These are phyloP conservation scores for Danio albolineatus DNA, from an alignment of 2,797 vertebrate genomes.

Conservation along the genomic window DNA sequence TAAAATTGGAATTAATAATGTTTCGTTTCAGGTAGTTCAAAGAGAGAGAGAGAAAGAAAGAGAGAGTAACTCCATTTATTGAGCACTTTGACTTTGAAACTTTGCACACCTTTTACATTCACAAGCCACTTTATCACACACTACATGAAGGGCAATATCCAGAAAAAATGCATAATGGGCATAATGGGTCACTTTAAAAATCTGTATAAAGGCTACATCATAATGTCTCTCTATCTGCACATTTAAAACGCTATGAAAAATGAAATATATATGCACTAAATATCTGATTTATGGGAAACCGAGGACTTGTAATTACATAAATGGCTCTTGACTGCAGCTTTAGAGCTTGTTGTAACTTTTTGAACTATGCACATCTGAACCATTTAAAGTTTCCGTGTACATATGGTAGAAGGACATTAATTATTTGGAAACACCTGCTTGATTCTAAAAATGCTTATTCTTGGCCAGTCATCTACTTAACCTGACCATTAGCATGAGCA, in stretches of 20 bases:
- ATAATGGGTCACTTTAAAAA: not conserved
- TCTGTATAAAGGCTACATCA: not conserved
- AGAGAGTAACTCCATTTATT: too few relatives aligned
- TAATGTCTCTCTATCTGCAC: not conserved
- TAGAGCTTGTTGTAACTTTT: slow-evolving; percentile 21
- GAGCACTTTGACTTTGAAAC: too few relatives aligned
- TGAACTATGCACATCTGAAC: not conserved
- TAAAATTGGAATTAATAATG: too few relatives aligned
- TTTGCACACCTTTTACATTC: too few relatives aligned
- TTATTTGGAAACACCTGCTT: slow-evolving; percentile 22
- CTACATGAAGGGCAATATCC: not conserved
- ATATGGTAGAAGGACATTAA: not conserved
- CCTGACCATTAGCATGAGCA: not conserved
- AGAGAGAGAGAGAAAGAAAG: too few relatives aligned
- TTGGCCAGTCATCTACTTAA: slow-evolving; percentile 27
- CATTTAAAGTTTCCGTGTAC: slow-evolving; percentile 6
- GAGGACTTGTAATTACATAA: not conserved
- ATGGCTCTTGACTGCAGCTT: not conserved
- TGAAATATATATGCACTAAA: not conserved
- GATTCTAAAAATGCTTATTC: slow-evolving; percentile 1
- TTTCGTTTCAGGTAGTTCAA: too few relatives aligned
- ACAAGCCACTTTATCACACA: too few relatives aligned
- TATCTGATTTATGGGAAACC: not conserved
- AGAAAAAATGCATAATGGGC: not conserved
- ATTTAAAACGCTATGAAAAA: not conserved